phyloP scores from a whole-genome alignment of 2,888 invertebrate genomes.

The Meganola albula region DNA sequence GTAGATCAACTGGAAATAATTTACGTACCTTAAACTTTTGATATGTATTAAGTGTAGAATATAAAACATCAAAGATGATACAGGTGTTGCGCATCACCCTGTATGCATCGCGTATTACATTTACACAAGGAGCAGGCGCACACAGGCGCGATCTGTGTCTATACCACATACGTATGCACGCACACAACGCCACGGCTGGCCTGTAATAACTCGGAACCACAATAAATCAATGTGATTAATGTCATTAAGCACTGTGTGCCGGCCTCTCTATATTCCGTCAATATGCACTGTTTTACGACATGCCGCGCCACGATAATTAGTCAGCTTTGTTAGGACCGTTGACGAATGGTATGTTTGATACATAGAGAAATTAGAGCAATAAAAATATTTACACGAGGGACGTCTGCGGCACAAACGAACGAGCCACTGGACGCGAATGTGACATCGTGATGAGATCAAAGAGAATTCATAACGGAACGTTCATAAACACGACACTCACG shows the following conservation, averaged over 20 bases:
- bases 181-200: slow-evolving; percentile 55
- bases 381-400: slow-evolving; percentile 45
- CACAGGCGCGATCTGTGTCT: slow-evolving; percentile 33
- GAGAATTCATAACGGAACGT: slow-evolving; percentile 55
- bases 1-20: too few species aligned
- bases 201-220: slow-evolving; percentile 79
- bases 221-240: slow-evolving; percentile 79
- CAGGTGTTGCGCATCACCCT: slow-evolving; percentile 53
- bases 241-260: slow-evolving; percentile 78
- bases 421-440: slow-evolving; percentile 36
- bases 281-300: slow-evolving; percentile 78
- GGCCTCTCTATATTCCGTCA: slow-evolving; percentile 79
- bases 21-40: too few species aligned
- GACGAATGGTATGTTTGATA: slow-evolving; percentile 52
- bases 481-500: slow-evolving; percentile 66
- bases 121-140: slow-evolving; percentile 63
- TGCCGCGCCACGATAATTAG: slow-evolving; percentile 75
- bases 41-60: too few species aligned
- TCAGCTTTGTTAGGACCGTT: slow-evolving; percentile 75
- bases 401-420: slow-evolving; percentile 36
- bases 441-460: slow-evolving; percentile 68
- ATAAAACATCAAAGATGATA: slow-evolving; percentile 19
- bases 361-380: slow-evolving; percentile 47
- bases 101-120: slow-evolving; percentile 57
- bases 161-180: slow-evolving; percentile 49